A percentile compares a stretch with the other conserved stretches of the same genome.
These are phyloP conservation scores for Meta bourneti DNA, from an alignment of 2,888 invertebrate species.

Conservation along the genomic window DNA sequence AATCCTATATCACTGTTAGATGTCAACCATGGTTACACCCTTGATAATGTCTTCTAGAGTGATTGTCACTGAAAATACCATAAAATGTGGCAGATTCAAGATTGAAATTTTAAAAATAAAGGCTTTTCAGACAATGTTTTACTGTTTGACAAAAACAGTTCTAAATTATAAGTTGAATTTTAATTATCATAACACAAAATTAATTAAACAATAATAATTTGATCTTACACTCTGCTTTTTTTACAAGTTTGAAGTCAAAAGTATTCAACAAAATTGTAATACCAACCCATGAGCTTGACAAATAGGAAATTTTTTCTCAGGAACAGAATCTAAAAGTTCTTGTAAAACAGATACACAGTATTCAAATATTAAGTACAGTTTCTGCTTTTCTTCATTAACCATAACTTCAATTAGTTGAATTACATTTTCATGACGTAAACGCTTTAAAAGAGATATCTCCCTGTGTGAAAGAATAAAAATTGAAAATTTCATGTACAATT, in stretches of 20 bases:
- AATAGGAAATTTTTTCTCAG: conserved; percentile 93
- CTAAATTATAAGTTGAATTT: not conserved
- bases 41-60: too few relatives aligned
- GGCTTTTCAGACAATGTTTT: too few relatives aligned
- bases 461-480: conserved; percentile 82
- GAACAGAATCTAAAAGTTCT: conserved; percentile 94
- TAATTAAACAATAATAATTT: not conserved
- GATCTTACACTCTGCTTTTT: too few relatives aligned
- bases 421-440: conserved; percentile 95
- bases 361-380: conserved; percentile 99
- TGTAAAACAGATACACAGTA: conserved; percentile 97
- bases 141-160: not conserved
- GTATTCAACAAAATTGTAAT: not conserved
- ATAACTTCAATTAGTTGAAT: conserved; percentile 96
- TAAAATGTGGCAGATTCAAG: too few relatives aligned
- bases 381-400: conserved; percentile 96
- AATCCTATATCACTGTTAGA: too few relatives aligned
- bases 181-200: not conserved
- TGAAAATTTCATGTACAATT: not conserved
- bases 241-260: too few relatives aligned
- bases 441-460: conserved; percentile 92
- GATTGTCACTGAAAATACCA: too few relatives aligned
- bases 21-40: too few relatives aligned
- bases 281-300: conserved; percentile 92
- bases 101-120: too few relatives aligned